Conservation (phyloP, 1,140 invertebrate species). For the Carposina sasakii region DNA sequence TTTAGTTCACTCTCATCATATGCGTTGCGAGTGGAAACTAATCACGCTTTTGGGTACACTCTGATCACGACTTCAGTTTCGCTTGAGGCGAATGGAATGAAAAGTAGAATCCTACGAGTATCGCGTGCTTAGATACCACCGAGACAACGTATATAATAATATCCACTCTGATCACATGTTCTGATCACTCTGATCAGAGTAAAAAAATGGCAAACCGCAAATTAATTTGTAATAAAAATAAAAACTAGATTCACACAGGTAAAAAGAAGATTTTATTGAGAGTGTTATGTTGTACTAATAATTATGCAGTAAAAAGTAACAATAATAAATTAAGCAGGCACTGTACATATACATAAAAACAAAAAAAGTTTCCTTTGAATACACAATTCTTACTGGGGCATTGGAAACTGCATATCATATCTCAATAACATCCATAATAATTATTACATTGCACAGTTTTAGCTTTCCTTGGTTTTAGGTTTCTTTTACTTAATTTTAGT, state of each 20-base stretch:
- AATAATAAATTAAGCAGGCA: slow-evolving; percentile 24
- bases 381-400: slow-evolving; percentile 42
- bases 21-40: no score
- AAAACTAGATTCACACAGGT: slow-evolving; percentile 51
- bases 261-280: slow-evolving; percentile 47
- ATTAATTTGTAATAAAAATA: no score
- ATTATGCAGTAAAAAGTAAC: slow-evolving; percentile 27
- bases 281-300: slow-evolving; percentile 36
- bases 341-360: slow-evolving; percentile 23
- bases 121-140: no score
- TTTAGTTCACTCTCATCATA: no score
- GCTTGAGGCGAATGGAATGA: no score
- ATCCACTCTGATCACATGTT: no score
- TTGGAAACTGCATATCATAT: slow-evolving; percentile 52
- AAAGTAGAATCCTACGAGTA: no score
- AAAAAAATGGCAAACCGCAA: no score
- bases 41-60: no score
- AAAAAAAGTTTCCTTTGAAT: slow-evolving; percentile 23
- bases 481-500: background rate
- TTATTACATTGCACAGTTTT: slow-evolving; percentile 30
- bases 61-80: no score
- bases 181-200: no score
- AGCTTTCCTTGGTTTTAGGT: background rate
- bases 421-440: slow-evolving; percentile 21
- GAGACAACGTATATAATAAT: no score